Evolutionary conservation across 2,888 invertebrate species (phyloP), one percentile per base, ranked within the genome.

Genomic region (Cyrtodaria siliqua): DNA sequence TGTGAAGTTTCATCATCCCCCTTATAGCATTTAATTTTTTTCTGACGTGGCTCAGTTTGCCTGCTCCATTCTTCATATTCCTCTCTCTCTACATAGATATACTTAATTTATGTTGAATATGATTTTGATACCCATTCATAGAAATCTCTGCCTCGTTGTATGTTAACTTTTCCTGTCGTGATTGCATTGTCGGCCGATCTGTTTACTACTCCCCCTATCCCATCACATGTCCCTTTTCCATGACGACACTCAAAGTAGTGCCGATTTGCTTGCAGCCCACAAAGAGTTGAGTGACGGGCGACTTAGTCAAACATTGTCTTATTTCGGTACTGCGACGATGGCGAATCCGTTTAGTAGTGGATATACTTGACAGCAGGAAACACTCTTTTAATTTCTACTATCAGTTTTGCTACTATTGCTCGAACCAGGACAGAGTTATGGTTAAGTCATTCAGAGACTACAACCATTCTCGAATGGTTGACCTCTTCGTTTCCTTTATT

Each of bases 281-380:
- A 70, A 6, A 57, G 12, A 18, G 26, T 18, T 14, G 9, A 14
- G 29, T 69, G 69, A n/a, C 38, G n/a, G 2, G 27, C 44, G 14
- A 60, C 60, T 47, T 47, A 8, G 47, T 60, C 49, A 60, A 53
- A 47, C 60, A 60, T 60, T 18, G 27, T 18, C 27, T 26, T 33
- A 27, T 69, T 69, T 23, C 69, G 18, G 27, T 69, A 69, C 29
- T 61, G 61, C 3, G 47, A 55, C 2, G 53, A 53, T 1, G 61
- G 69, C 12, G 69, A 69, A n/a, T 69, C 69, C 2, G 69, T 69
- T 55, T 55, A 69, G 27, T 69, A 69, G 18, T 69, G 61, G 16
- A 69, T 61, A 42, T 29, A 69, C 16, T 40, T 61, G 9, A 26
- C 61, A 47, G 27, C 2, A 23, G 61, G 44, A 47, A 44, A 44